phyloP scores from a whole-genome alignment of 23 tunicate species.

The Phallusia fumigata region DNA sequence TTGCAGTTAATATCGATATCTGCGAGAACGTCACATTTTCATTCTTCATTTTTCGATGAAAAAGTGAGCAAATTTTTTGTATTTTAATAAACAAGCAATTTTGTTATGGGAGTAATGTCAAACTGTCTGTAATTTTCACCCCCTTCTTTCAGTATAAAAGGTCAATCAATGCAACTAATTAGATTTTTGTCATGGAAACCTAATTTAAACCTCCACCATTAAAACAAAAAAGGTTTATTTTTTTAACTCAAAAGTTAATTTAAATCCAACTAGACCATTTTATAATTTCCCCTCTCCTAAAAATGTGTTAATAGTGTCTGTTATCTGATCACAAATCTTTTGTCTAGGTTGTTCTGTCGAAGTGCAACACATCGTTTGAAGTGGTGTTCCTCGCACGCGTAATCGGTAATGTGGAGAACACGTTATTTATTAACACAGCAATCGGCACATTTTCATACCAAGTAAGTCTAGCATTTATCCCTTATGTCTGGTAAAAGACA shows the following conservation, averaged over 20 bases:
- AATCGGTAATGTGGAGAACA: slow-evolving; percentile 92
- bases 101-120: no score
- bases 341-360: slow-evolving; percentile 49
- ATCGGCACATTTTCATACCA: slow-evolving; percentile 82
- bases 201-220: no score
- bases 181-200: no score
- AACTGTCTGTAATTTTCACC: no score
- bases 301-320: no score
- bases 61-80: slow-evolving; percentile 42
- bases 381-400: slow-evolving; percentile 86
- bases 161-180: no score
- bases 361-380: slow-evolving; percentile 84
- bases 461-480: slow-evolving; percentile 31
- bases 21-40: slow-evolving; percentile 86
- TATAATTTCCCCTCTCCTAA: background rate
- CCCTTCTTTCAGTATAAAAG: no score
- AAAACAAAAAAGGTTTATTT: background rate
- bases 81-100: no score
- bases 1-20: slow-evolving; percentile 78
- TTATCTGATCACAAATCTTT: no score
- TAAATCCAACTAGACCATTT: no score
- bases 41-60: slow-evolving; percentile 91
- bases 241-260: no score
- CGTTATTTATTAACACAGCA: slow-evolving; percentile 81
- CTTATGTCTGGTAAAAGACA: background rate